These are phyloP conservation scores for Pseudococcus viburni DNA, from an alignment of 2,888 invertebrate species.

Conservation along the genomic window DNA sequence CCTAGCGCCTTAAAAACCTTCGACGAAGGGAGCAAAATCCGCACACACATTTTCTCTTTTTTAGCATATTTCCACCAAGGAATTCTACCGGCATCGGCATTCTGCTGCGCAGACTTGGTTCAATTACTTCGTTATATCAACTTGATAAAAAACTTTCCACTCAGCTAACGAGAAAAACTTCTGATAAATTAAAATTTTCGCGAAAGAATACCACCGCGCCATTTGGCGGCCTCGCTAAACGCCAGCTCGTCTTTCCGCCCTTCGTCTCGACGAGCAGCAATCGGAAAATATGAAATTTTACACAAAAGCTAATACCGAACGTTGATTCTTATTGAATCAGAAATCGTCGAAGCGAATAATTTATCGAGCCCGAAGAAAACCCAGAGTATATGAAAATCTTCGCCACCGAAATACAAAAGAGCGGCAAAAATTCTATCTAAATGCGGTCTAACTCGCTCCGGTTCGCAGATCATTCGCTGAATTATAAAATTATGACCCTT, in stretches of 20 bases:
- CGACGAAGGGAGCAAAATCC: neutral
- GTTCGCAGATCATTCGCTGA: slow-evolving; percentile 16
- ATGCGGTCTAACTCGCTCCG: slow-evolving; percentile 13
- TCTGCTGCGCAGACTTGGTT: neutral
- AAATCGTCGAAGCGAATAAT: slow-evolving; percentile 42
- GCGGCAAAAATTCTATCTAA: neutral
- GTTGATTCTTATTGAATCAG: slow-evolving; percentile 47
- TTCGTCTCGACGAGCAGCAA: neutral
- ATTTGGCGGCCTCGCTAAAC: slow-evolving; percentile 7
- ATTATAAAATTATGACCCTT: slow-evolving; percentile 29
- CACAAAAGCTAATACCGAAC: slow-evolving; percentile 30
- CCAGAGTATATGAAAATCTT: slow-evolving; percentile 17
- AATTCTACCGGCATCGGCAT: neutral
- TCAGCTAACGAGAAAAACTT: slow-evolving; percentile 27
- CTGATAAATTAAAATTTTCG: slow-evolving; percentile 33
- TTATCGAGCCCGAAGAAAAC: slow-evolving; percentile 15
- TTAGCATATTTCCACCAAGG: neutral
- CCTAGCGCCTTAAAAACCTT: neutral
- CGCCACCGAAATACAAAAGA: slow-evolving; percentile 2
- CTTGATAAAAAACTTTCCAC: slow-evolving; percentile 28
- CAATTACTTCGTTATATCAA: slow-evolving; percentile 22
- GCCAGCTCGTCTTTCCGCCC: neutral
- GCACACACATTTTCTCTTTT: neutral
- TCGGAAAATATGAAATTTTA: neutral
- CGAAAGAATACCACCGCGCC: slow-evolving; percentile 17